Conservation (phyloP, 2,888 invertebrate species). For the Poecilus cupreus region DNA sequence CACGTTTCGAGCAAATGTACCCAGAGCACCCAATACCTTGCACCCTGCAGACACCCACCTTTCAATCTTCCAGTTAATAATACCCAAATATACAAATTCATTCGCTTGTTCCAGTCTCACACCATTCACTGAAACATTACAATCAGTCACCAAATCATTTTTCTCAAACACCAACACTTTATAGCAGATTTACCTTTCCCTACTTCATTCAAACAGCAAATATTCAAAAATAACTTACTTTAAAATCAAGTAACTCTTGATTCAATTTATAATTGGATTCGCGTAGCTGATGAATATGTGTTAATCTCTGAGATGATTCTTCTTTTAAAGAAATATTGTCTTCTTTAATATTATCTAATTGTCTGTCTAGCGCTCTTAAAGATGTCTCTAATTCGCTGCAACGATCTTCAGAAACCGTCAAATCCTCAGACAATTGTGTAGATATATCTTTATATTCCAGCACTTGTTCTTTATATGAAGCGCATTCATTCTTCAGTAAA, state of each 20-base stretch:
- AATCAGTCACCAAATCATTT: too few species aligned
- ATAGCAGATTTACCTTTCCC: too few species aligned
- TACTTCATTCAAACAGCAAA: too few species aligned
- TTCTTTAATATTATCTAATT: slow-evolving; percentile 70
- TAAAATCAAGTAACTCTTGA: slow-evolving; percentile 72
- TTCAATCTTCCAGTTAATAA: too few species aligned
- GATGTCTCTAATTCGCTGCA: slow-evolving; percentile 67
- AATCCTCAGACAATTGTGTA: slow-evolving; percentile 67
- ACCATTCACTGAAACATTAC: too few species aligned
- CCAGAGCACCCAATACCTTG: too few species aligned
- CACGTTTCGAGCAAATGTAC: too few species aligned
- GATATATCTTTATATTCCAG: slow-evolving; percentile 69
- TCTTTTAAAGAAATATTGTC: slow-evolving; percentile 77
- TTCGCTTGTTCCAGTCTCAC: too few species aligned
- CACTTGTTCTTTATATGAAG: slow-evolving; percentile 68
- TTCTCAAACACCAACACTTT: too few species aligned
- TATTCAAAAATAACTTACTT: slow-evolving; percentile 61
- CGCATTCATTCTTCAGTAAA: slow-evolving; percentile 70
- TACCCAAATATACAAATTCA: too few species aligned
- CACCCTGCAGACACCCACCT: too few species aligned
- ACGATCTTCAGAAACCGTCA: slow-evolving; percentile 67
- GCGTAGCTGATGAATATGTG: slow-evolving; percentile 76
- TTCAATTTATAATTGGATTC: slow-evolving; percentile 76
- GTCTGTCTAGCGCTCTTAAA: slow-evolving; percentile 68
- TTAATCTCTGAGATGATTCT: slow-evolving; percentile 77